Evolutionary conservation across 1,140 invertebrate genomes (phyloP).

Genomic region (Muscidifurax raptorellus): DNA sequence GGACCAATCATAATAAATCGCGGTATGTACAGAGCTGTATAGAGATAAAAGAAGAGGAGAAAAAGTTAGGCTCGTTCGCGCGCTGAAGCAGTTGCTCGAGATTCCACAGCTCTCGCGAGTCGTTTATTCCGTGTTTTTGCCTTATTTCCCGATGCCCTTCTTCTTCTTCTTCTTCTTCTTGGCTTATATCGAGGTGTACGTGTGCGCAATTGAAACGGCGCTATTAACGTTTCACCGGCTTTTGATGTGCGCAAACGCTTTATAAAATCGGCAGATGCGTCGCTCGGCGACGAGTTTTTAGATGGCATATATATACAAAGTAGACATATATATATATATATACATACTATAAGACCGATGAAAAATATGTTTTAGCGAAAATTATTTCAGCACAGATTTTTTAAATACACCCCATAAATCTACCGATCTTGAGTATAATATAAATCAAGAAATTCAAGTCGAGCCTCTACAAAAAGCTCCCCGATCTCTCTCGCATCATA

Average conservation of each 20-base stretch:
- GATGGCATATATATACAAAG: no score
- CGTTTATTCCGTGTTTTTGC: neutral
- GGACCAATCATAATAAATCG: no score
- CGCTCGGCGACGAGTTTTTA: no score
- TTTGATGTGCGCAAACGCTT: neutral
- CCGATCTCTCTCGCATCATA: neutral
- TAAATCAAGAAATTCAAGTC: no score
- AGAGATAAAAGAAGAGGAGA: neutral
- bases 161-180: neutral
- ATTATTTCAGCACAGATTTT: no score
- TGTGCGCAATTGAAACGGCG: slow-evolving; percentile 1
- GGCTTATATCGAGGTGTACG: neutral
- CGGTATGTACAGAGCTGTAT: neutral
- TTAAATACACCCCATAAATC: no score
- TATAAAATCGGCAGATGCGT: neutral
- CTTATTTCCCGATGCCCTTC: neutral
- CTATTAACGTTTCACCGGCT: neutral
- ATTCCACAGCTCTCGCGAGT: neutral
- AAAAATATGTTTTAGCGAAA: no score
- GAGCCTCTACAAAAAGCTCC: neutral
- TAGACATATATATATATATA: no score
- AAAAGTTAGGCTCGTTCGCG: neutral
- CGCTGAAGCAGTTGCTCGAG: neutral
- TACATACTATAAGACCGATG: no score
- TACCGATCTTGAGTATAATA: no score